phyloP scores from a whole-genome alignment of 2,113 vertebrate genomes.

The Erythrolamprus reginae region DNA sequence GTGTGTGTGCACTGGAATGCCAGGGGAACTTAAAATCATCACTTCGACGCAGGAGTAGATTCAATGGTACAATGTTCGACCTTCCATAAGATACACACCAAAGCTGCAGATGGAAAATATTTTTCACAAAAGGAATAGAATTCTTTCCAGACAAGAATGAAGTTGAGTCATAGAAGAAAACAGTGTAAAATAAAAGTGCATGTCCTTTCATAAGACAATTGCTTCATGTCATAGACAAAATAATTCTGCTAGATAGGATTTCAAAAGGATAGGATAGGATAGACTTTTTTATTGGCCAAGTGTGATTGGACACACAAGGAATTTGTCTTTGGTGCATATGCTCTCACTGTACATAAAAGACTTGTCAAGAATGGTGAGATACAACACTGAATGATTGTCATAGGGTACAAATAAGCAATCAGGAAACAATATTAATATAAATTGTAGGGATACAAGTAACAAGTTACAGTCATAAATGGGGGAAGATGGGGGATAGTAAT shows the following conservation, averaged over 20 bases:
- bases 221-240: neutral
- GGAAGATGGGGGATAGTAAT: too few species aligned
- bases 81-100: neutral
- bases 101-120: neutral
- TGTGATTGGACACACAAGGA: too few species aligned
- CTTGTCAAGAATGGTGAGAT: too few species aligned
- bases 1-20: neutral
- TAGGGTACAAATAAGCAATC: too few species aligned
- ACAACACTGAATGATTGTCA: too few species aligned
- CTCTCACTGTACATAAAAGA: too few species aligned
- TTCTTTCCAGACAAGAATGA: neutral
- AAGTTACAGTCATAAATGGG: too few species aligned
- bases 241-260: neutral
- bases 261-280: neutral
- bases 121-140: neutral
- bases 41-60: neutral
- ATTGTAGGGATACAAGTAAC: too few species aligned
- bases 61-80: neutral
- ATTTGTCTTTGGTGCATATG: too few species aligned
- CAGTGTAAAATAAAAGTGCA: neutral
- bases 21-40: neutral
- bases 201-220: neutral
- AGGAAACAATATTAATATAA: too few species aligned
- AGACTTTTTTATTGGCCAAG: too few species aligned
- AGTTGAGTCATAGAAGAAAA: neutral